Base-by-base conservation (phyloP, 2,888 invertebrate species). In the Mechanitis mazaeus region DNA sequence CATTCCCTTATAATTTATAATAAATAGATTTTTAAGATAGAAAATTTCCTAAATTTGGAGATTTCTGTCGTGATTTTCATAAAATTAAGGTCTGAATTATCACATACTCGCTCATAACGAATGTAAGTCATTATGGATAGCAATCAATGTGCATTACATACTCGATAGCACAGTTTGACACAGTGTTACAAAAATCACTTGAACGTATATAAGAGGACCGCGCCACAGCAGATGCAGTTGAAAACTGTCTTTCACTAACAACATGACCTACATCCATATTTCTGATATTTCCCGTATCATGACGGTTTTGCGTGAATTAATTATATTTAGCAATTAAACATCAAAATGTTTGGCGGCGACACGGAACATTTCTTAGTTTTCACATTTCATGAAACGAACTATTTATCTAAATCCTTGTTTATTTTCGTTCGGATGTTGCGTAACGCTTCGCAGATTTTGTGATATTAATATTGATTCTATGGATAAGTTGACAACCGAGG, bases 281-380 rank as follows among this genome's bases (percentile, higher is more conserved):
- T 42, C 9, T 42, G 42, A 42, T 42, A 42, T 81, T 80, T 77
- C 77, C 76, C 75, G 73, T 68, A 77, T 73, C 75, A 72, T 76
- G 75, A 74, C 77, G 46, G 75, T 77, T 80, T 79, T 74, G 69
- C 73, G 83, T 75, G 68, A 76, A 84, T 87, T 87, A 86, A 88
- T 87, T 85, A 87, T 85, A 84, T 86, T 83, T 79, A 80, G 86
- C 85, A 85, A 88, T 88, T 86, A 86, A 83, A 86, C 79, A 82
- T 85, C 81, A 80, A 82, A 84, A 84, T 83, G 82, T 80, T 76
- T 78, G 80, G 78, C 81, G 83, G 80, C 83, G 81, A 84, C 77
- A 83, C 81, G 84, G 72, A 62, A 77, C 80, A 80, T 84, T 84
- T 79, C 80, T 83, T 77, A 76, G 82, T 83, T 81, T 79, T 79